A percentile compares a stretch with the other conserved stretches of the same genome.
Evolutionary conservation across 2,113 vertebrate genomes (phyloP).

Genomic region (Scortum barcoo): DNA sequence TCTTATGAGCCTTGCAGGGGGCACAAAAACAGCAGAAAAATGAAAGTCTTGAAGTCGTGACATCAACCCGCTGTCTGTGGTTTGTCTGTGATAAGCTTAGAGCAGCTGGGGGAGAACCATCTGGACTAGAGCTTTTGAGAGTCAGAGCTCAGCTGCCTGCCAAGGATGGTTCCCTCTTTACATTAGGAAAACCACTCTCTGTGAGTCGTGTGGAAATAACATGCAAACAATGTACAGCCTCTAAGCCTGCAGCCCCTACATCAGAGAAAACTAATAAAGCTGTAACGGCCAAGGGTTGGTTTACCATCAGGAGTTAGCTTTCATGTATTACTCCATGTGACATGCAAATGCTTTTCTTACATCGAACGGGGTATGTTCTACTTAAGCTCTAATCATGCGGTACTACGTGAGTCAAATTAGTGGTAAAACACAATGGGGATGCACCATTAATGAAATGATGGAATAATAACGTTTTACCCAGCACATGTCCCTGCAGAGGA

Average conservation of each 20-base stretch:
- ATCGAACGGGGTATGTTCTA: conserved; percentile 52
- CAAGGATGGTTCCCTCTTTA: not conserved
- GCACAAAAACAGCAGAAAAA: conserved; percentile 53
- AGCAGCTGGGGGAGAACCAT: conserved; percentile 28
- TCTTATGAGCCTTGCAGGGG: conserved; percentile 41
- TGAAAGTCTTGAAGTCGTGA: conserved; percentile 22
- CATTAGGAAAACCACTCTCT: not conserved
- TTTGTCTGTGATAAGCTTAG: not conserved
- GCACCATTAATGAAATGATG: conserved; percentile 45
- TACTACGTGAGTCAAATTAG: conserved; percentile 50
- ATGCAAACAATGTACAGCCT: not conserved
- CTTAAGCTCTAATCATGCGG: conserved; percentile 44
- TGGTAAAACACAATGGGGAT: conserved; percentile 35
- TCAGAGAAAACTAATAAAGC: conserved; percentile 29
- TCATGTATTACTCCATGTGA: conserved; percentile 73
- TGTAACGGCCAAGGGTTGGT: conserved; percentile 5
- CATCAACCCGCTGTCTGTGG: conserved; percentile 14
- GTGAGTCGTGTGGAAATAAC: not conserved
- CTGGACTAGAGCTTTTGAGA: not conserved
- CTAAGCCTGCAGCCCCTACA: not conserved
- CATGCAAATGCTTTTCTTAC: conserved; percentile 58
- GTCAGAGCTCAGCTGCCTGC: not conserved
- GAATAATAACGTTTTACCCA: conserved; percentile 45
- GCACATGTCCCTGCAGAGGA: not conserved
- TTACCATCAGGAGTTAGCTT: conserved; percentile 30